Evolutionary conservation across 2,113 vertebrate genomes (phyloP).

Genomic region (Pyxicephalus adspersus): DNA sequence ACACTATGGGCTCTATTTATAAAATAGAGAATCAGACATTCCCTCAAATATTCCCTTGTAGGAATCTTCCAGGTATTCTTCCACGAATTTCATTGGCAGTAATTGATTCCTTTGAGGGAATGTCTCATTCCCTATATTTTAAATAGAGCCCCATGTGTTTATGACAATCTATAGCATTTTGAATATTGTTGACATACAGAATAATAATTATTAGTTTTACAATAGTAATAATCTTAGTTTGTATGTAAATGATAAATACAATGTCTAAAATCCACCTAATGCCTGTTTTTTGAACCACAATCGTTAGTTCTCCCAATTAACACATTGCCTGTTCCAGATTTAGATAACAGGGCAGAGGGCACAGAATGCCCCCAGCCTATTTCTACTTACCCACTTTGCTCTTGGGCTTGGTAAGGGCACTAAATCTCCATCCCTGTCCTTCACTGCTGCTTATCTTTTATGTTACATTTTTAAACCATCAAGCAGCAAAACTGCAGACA

Average conservation of each 20-base stretch:
- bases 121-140: no score
- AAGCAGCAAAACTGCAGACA: slow-evolving; percentile 56
- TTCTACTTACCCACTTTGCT: slow-evolving; percentile 1
- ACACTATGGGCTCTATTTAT: no score
- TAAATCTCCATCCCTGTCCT: slow-evolving; percentile 44
- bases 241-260: not conserved
- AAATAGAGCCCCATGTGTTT: no score
- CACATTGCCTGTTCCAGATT: not conserved
- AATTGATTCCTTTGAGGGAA: no score
- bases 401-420: slow-evolving; percentile 37
- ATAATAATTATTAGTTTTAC: not conserved
- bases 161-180: not conserved
- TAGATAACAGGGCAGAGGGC: not conserved
- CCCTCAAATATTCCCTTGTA: no score
- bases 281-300: not conserved
- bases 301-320: not conserved
- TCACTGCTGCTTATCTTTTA: slow-evolving; percentile 52
- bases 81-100: no score
- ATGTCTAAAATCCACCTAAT: not conserved
- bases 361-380: not conserved
- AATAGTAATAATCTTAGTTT: not conserved
- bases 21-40: no score
- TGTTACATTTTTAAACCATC: slow-evolving; percentile 56
- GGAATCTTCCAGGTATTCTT: no score
- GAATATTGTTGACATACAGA: not conserved